These are phyloP conservation scores for Empidonax alnorum DNA, from an alignment of 2,113 vertebrate genomes.

Conservation along the genomic window DNA sequence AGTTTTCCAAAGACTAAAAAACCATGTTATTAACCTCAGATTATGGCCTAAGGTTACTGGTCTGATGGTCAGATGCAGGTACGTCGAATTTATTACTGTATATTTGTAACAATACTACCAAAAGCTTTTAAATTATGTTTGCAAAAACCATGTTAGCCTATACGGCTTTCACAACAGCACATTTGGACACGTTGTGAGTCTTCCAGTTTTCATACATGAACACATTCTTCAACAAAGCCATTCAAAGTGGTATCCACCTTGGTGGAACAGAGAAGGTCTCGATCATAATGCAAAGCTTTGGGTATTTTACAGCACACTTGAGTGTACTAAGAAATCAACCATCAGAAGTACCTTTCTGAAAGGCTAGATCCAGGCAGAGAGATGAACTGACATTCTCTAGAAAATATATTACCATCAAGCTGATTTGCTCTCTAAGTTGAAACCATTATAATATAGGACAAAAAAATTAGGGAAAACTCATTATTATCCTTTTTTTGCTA, in stretches of 20 bases:
- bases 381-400: background rate
- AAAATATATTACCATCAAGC: background rate
- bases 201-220: background rate
- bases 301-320: background rate
- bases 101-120: background rate
- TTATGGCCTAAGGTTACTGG: background rate
- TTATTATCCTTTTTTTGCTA: background rate
- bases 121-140: background rate
- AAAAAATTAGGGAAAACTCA: background rate
- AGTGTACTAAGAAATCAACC: background rate
- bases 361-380: background rate
- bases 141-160: background rate
- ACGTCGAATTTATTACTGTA: background rate
- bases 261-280: background rate
- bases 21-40: background rate
- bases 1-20: background rate
- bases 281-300: background rate
- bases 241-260: background rate
- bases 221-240: background rate
- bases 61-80: background rate
- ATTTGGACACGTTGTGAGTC: background rate
- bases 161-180: background rate
- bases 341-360: background rate
- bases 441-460: background rate
- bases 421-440: background rate